phyloP scores from a whole-genome alignment of 2,113 vertebrate genomes.

The Stegastes partitus region DNA sequence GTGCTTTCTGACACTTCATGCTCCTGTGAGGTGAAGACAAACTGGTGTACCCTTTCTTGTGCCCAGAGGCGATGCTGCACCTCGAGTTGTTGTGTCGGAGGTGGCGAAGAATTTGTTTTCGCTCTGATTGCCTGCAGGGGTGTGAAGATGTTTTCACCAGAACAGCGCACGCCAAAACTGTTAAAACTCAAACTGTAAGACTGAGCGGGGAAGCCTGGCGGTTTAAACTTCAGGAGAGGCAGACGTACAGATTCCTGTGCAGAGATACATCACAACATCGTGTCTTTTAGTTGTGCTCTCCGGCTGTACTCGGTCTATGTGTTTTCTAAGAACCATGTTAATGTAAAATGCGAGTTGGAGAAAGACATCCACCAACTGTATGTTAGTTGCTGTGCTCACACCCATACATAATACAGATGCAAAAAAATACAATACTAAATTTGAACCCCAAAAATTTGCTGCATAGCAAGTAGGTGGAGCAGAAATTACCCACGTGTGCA shows the following conservation, averaged over 20 bases:
- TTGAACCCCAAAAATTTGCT: too few species aligned
- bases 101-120: constrained; percentile 9
- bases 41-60: not conserved
- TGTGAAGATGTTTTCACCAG: constrained; percentile 2
- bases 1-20: not conserved
- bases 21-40: not conserved
- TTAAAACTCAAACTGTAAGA: not conserved
- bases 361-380: too few species aligned
- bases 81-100: constrained; percentile 22
- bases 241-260: too few species aligned
- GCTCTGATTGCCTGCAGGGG: not conserved
- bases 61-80: not conserved
- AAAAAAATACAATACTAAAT: too few species aligned
- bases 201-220: not conserved
- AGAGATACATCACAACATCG: not conserved
- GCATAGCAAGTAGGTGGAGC: too few species aligned
- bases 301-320: not conserved
- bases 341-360: too few species aligned
- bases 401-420: too few species aligned
- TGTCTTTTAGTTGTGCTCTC: not conserved
- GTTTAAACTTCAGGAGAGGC: not conserved
- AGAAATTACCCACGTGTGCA: too few species aligned
- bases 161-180: not conserved
- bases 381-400: too few species aligned
- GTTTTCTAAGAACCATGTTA: too few species aligned